Conservation (phyloP, 2,888 invertebrate species). For the Thymelicus acteon region DNA sequence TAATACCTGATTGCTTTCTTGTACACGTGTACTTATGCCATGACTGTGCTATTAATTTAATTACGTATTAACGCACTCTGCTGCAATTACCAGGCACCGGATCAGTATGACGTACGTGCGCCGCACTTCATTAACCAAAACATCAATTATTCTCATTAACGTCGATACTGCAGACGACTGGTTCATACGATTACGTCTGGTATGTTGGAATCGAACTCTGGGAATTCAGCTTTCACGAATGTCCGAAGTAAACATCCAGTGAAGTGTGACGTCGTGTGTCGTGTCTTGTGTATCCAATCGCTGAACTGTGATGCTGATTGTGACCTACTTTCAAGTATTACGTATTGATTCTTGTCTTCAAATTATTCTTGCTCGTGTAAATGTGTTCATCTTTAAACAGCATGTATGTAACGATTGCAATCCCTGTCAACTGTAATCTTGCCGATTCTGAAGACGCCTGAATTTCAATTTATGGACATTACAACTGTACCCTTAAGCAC, state of each 20-base stretch:
- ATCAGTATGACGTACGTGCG: constrained; percentile 49
- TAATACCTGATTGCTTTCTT: too few species aligned
- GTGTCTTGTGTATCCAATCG: background rate
- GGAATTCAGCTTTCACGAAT: constrained; percentile 15
- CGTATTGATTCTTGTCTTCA: constrained; percentile 1
- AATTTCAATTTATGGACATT: too few species aligned
- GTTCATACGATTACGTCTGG: constrained; percentile 3
- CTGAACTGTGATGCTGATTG: constrained; percentile 10
- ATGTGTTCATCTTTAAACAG: background rate
- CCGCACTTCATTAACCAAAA: constrained; percentile 51
- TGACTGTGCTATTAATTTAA: too few species aligned
- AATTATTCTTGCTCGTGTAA: background rate
- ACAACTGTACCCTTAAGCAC: too few species aligned
- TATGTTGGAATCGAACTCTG: constrained; percentile 12
- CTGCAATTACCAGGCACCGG: constrained; percentile 14
- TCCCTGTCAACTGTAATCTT: too few species aligned
- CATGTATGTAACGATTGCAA: too few species aligned
- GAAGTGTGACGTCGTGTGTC: constrained; percentile 16
- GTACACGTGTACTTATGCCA: too few species aligned
- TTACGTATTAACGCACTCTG: background rate
- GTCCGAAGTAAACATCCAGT: constrained; percentile 14
- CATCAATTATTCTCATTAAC: constrained; percentile 55
- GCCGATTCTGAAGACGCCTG: too few species aligned
- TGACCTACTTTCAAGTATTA: background rate
- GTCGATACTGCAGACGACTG: constrained; percentile 12